Percentiles rank a stretch among this genome's conserved stretches.
Evolutionary conservation across 2,888 invertebrate genomes (phyloP).

Genomic region (Tenodera sinensis): DNA sequence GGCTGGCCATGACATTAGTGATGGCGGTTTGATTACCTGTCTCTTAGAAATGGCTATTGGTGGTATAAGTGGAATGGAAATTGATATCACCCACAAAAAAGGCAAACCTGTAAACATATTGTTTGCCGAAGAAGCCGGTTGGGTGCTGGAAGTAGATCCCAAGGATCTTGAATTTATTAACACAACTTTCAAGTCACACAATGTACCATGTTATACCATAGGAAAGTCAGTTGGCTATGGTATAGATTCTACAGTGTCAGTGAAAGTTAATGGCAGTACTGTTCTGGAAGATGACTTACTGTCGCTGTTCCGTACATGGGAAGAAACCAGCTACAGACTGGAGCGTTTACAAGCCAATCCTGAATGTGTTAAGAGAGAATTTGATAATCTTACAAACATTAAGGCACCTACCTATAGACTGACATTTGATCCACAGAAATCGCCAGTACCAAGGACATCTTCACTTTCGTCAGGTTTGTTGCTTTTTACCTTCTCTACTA

Average conservation of each 20-base stretch:
- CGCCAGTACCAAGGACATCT: conserved; percentile 41
- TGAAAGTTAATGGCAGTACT: conserved; percentile 57
- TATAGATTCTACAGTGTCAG: conserved; percentile 56
- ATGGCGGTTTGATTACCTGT: conserved; percentile 90
- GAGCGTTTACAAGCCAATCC: conserved; percentile 82
- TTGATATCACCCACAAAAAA: conserved; percentile 56
- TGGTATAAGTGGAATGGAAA: conserved; percentile 74
- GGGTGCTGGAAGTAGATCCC: conserved; percentile 70
- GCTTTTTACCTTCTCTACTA: background rate
- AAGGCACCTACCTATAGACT: conserved; percentile 69
- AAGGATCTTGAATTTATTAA: conserved; percentile 57
- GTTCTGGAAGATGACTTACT: conserved; percentile 63
- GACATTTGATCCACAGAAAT: conserved; percentile 64
- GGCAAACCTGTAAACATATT: conserved; percentile 63
- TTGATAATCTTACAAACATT: conserved; percentile 62
- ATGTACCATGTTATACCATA: conserved; percentile 63
- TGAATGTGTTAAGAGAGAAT: conserved; percentile 77
- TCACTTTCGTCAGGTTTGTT: conserved; percentile 5
- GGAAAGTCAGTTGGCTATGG: conserved; percentile 66
- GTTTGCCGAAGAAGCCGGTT: conserved; percentile 84
- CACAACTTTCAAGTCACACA: conserved; percentile 55
- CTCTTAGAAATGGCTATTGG: conserved; percentile 95
- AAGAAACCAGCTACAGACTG: conserved; percentile 88
- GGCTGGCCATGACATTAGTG: conserved; percentile 94
- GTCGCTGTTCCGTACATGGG: conserved; percentile 81